A percentile compares a stretch with the other conserved stretches of the same genome.
Conservation (phyloP, 2,888 invertebrate species). For the Lasioglossum vierecki region DNA sequence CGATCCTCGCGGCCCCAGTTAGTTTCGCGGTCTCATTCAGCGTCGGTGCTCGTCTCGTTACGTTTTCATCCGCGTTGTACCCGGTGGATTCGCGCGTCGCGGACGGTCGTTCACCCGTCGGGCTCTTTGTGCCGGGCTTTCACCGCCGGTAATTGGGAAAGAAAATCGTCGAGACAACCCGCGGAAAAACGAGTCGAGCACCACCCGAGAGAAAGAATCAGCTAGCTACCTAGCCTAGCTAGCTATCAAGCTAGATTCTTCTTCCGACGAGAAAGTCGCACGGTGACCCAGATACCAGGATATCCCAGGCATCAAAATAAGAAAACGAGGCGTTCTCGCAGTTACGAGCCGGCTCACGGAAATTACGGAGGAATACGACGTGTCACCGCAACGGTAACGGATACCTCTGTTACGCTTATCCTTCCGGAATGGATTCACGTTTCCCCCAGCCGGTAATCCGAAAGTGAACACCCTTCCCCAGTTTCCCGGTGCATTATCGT, state of each 20-base stretch:
- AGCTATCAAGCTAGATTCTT: background rate
- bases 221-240: background rate
- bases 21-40: constrained; percentile 24
- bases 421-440: constrained; percentile 9
- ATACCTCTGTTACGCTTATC: constrained; percentile 8
- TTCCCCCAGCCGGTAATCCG: constrained; percentile 9
- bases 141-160: constrained; percentile 47
- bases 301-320: background rate
- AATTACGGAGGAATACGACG: constrained; percentile 10
- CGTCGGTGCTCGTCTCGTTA: constrained; percentile 45
- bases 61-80: constrained; percentile 46
- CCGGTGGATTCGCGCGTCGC: constrained; percentile 39
- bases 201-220: background rate
- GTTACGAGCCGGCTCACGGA: constrained; percentile 5
- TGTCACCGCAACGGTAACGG: constrained; percentile 7
- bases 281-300: constrained; percentile 10
- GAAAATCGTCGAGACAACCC: constrained; percentile 28
- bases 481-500: constrained; percentile 7
- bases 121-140: constrained; percentile 37
- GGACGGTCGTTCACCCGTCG: constrained; percentile 50
- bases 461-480: background rate
- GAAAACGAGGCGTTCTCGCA: background rate
- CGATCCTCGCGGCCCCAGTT: constrained; percentile 17
- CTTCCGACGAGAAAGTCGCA: constrained; percentile 14
- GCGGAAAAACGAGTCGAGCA: constrained; percentile 2